These are phyloP conservation scores for Cossypha caffra DNA, from an alignment of 2,797 vertebrate species.

Conservation along the genomic window DNA sequence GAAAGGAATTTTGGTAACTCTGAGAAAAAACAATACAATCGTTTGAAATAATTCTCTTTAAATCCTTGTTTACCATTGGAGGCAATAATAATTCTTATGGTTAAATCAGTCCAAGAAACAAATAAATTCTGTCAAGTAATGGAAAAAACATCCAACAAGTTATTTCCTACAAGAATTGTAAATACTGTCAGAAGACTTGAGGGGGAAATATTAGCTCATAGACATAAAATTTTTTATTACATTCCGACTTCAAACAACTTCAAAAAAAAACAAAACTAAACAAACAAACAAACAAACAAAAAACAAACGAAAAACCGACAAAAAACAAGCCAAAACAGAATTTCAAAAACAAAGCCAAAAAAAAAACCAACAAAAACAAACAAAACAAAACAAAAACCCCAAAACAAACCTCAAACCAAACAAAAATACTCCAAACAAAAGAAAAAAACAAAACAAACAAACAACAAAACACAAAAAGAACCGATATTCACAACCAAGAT, in stretches of 20 bases:
- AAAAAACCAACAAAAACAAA: no score
- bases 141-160: neutral
- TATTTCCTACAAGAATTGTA: neutral
- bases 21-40: neutral
- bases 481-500: neutral
- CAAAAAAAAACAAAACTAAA: no score
- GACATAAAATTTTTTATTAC: neutral
- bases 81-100: neutral
- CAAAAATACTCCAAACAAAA: neutral
- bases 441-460: neutral
- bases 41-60: neutral
- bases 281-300: no score
- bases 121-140: neutral
- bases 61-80: neutral
- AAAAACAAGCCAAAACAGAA: no score
- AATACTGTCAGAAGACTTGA: neutral
- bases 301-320: fast-evolving
- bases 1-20: neutral
- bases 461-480: fast-evolving
- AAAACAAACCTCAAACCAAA: neutral
- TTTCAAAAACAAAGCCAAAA: no score
- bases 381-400: neutral
- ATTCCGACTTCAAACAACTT: neutral
- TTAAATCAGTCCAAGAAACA: neutral
- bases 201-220: neutral